Percentiles rank a stretch among this genome's conserved stretches.
Conservation (phyloP, 2,888 invertebrate species). For the Lasioglossum leucozonium region DNA sequence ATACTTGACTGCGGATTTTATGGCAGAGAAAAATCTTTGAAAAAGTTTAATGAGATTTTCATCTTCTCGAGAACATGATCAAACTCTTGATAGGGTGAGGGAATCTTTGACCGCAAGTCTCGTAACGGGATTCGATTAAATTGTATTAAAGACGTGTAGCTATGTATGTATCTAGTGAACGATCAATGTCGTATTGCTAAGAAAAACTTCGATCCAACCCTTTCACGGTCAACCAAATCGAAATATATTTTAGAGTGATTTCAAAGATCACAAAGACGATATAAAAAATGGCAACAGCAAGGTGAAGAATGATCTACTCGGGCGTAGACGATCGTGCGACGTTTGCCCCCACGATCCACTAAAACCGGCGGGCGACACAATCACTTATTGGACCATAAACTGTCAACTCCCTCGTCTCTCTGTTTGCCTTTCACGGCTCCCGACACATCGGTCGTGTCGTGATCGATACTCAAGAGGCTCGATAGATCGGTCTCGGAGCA, state of each 20-base stretch:
- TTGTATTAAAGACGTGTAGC: background rate
- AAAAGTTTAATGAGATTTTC: constrained; percentile 14
- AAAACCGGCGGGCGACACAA: constrained; percentile 43
- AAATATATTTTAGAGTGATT: background rate
- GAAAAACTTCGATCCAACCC: background rate
- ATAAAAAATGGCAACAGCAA: background rate
- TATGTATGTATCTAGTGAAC: background rate
- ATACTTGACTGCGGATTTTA: background rate
- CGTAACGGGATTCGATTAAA: background rate
- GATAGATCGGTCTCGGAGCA: constrained; percentile 55
- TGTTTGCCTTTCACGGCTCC: constrained; percentile 37
- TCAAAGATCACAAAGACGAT: background rate
- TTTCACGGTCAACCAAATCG: background rate
- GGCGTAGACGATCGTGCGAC: constrained; percentile 7
- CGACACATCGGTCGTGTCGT: constrained; percentile 30
- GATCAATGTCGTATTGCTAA: background rate
- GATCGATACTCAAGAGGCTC: constrained; percentile 51
- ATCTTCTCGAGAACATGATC: background rate
- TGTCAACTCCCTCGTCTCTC: constrained; percentile 39
- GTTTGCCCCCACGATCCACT: constrained; percentile 24
- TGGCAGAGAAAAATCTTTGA: background rate
- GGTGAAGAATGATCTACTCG: background rate
- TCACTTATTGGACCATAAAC: constrained; percentile 55
- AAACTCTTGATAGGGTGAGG: background rate
- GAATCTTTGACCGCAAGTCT: background rate